Evolutionary conservation across 2,113 vertebrate genomes (phyloP).

Genomic region (Actenoides lindsayi): DNA sequence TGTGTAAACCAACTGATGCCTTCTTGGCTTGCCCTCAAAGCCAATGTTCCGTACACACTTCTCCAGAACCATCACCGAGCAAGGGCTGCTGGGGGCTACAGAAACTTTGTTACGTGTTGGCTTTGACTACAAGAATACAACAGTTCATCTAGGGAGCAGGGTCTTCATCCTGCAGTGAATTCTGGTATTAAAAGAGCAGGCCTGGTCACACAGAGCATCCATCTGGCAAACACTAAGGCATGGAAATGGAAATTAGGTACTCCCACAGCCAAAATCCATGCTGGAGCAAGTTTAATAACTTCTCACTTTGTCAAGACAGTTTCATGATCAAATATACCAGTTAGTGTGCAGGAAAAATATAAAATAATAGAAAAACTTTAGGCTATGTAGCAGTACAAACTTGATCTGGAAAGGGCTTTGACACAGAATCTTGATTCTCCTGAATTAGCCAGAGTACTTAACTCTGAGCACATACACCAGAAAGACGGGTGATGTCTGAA

Average conservation of each 20-base stretch:
- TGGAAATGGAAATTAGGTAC: background rate
- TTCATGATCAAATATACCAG: background rate
- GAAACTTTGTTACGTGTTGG: fast-evolving
- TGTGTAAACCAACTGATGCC: fast-evolving
- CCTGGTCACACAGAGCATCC: background rate
- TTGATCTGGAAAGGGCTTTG: background rate
- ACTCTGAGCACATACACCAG: background rate
- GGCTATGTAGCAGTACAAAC: background rate
- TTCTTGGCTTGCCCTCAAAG: background rate
- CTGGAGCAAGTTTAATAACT: background rate
- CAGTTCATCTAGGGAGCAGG: background rate
- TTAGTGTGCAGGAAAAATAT: fast-evolving
- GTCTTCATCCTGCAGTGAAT: background rate
- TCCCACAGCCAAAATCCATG: background rate
- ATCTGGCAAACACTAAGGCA: background rate
- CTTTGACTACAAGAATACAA: background rate
- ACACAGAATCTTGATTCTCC: background rate
- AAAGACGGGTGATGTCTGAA: background rate
- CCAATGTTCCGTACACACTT: background rate
- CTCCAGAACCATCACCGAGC: fast-evolving
- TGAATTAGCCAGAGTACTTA: background rate
- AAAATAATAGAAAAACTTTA: background rate
- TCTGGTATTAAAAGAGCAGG: background rate
- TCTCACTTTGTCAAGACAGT: background rate
- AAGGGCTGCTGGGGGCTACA: background rate